Evolutionary conservation across 1,140 invertebrate species (phyloP).

Genomic region (Rhopalosiphum maidis): DNA sequence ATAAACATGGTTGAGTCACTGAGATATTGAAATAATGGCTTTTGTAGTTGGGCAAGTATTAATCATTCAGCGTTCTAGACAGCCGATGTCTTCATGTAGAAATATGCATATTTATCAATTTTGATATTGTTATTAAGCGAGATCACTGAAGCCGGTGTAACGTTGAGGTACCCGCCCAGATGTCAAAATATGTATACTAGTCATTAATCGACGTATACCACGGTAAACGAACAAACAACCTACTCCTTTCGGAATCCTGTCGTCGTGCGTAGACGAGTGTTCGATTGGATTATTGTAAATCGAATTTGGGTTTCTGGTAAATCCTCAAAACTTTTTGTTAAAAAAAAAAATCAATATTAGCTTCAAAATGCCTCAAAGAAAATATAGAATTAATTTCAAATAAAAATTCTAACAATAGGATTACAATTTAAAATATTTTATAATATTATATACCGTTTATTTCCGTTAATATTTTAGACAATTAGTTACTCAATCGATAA

Average conservation of each 20-base stretch:
- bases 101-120: conserved; percentile 55
- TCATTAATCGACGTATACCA: conserved; percentile 50
- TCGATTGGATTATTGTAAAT: conserved; percentile 15
- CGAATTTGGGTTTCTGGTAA: not conserved
- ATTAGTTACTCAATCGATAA: not conserved
- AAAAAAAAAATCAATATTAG: not conserved
- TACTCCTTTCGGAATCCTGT: not conserved
- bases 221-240: not conserved
- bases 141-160: conserved; percentile 42
- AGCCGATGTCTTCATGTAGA: conserved; percentile 53
- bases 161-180: conserved; percentile 37
- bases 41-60: conserved; percentile 12
- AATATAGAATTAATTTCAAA: not conserved
- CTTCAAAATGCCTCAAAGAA: not conserved
- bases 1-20: not conserved
- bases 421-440: not conserved
- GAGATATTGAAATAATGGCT: conserved; percentile 37
- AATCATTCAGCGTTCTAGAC: conserved; percentile 37
- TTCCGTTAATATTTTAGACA: not conserved
- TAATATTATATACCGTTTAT: not conserved
- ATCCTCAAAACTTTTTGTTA: not conserved
- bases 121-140: conserved; percentile 55
- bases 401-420: not conserved
- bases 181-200: conserved; percentile 53
- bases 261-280: conserved; percentile 7